A percentile compares a stretch with the other conserved stretches of the same genome.
Evolutionary conservation across 1,140 invertebrate genomes (phyloP).

Genomic region (Brachionus sp.): DNA sequence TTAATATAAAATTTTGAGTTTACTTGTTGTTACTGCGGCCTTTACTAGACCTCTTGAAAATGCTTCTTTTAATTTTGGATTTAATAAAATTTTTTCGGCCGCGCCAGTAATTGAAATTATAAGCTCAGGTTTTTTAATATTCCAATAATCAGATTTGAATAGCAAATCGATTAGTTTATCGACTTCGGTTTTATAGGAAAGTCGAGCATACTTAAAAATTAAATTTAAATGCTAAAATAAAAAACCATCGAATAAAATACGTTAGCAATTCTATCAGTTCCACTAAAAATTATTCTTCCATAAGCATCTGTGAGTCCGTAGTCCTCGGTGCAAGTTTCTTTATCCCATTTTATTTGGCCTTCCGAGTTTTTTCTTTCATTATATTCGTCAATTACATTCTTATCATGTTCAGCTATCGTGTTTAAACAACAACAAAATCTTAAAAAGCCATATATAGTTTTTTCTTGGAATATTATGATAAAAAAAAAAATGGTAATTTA

Average conservation of each 20-base stretch:
- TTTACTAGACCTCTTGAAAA: slow-evolving; percentile 59
- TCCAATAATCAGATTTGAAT: slow-evolving; percentile 54
- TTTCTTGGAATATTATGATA: background rate
- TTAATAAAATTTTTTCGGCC: slow-evolving; percentile 59
- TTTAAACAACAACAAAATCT: slow-evolving; percentile 12
- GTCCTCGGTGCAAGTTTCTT: slow-evolving; percentile 22
- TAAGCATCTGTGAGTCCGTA: slow-evolving; percentile 17
- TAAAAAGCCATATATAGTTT: background rate
- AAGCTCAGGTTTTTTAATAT: slow-evolving; percentile 56
- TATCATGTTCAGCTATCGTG: background rate
- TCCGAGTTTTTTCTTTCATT: background rate
- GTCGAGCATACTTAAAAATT: slow-evolving; percentile 54
- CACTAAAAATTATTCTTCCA: slow-evolving; percentile 14
- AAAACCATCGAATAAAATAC: background rate
- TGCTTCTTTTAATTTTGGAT: slow-evolving; percentile 54
- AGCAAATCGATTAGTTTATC: slow-evolving; percentile 53
- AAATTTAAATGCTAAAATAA: background rate
- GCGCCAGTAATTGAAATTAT: slow-evolving; percentile 61
- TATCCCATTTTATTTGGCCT: background rate
- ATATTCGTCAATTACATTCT: background rate
- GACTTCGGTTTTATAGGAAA: slow-evolving; percentile 53
- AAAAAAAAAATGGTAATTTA: background rate
- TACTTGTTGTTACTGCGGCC: slow-evolving; percentile 56
- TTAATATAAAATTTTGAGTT: no score
- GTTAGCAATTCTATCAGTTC: background rate